Evolutionary conservation across 2,888 invertebrate species (phyloP), one percentile per base, ranked within the genome.

Genomic region (Eudasyphora cyanicolor): DNA sequence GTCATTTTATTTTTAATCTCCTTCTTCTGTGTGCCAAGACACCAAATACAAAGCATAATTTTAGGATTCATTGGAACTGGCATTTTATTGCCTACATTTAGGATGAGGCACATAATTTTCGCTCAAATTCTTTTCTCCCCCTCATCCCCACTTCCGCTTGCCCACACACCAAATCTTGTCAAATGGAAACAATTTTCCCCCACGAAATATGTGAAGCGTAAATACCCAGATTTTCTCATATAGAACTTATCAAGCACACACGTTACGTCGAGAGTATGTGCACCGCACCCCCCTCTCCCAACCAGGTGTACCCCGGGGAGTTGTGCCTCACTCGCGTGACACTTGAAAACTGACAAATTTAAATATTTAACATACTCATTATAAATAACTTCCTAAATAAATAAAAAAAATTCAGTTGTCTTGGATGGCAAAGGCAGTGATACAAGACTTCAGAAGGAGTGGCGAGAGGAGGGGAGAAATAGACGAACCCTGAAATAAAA

Each of bases 321-420:
- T 38, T 60, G 1, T 60, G n/a, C 35, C 12, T 35, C 42, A 0
- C 67, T 17, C 67, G 7, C 17, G 42, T 17, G 67, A 42, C 67
- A 67, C 67, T 67, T 21, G 24, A 38, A 67, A 80, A 75, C 64
- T 77, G 79, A 67, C 79, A 77, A 82, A 78, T 83, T 82, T 80
- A 76, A 86, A 85, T 85, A 86, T 86, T 86, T 85, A 77, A 83
- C 79, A 75, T 86, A 81, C 81, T 80, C 85, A 85, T 85, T 83
- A 84, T 82, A 73, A 85, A 78, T 77, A 78, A 85, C 84, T 84
- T 85, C 73, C 85, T 71, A 49, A 78, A 79, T 82, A 85, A 85
- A 86, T 83, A 85, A 82, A 73, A 76, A 32, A 29, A 60, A 67
- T 24, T 51, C 49, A n/a, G 12, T 17, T 17, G 21, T 42, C 21